Evolutionary conservation across 2,113 vertebrate genomes (phyloP).

Genomic region (Beaufortia kweichowensis): DNA sequence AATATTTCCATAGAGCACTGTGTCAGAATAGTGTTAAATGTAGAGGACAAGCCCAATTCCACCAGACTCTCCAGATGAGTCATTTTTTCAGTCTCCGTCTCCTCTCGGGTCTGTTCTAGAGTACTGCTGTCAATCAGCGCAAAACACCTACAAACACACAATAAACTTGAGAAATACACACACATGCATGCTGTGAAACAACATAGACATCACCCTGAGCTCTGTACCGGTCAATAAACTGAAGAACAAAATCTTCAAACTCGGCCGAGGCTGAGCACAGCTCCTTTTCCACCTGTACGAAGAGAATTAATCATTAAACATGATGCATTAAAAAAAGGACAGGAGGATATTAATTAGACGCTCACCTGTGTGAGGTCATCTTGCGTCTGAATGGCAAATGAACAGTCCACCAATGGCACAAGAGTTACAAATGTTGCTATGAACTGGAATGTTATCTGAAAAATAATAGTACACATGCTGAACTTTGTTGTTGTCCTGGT

Average conservation of each 20-base stretch:
- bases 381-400: constrained; percentile 87
- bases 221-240: constrained; percentile 93
- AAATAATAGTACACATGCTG: constrained; percentile 28
- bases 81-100: constrained; percentile 98
- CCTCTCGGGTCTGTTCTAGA: constrained; percentile 93
- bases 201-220: neutral
- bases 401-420: constrained; percentile 99
- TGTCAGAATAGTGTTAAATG: constrained; percentile 95
- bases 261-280: constrained; percentile 94
- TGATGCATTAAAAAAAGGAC: neutral
- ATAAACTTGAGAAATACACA: neutral
- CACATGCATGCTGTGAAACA: neutral
- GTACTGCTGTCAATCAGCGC: constrained; percentile 97
- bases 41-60: constrained; percentile 93
- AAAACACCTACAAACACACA: constrained; percentile 82
- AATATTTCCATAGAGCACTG: constrained; percentile 96
- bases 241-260: constrained; percentile 97
- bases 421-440: constrained; percentile 98
- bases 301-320: neutral
- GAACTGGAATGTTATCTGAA: constrained; percentile 98
- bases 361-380: constrained; percentile 89
- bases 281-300: constrained; percentile 86
- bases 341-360: neutral
- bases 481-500: neutral
- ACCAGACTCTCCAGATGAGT: constrained; percentile 95